Base-by-base conservation (phyloP, 37 sponge, comb jelly and placozoan species). In the Chondrosia reniformis region DNA sequence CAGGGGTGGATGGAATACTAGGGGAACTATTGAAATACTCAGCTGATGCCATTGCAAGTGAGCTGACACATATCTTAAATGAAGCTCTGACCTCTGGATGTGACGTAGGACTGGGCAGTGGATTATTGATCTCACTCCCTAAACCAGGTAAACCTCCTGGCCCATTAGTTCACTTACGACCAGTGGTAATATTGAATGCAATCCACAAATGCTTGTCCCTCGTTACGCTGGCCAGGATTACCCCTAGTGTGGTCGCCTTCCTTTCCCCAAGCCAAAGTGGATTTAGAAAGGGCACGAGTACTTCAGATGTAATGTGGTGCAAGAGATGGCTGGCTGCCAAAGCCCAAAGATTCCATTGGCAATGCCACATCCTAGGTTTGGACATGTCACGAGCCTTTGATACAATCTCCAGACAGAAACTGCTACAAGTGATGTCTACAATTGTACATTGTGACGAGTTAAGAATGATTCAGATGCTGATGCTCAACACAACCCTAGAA, bases 351-450 rank as follows among this genome's bases (percentile, higher is more conserved):
- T 64, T 13, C 66, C 66, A 64, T 13, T 64, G 66, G 66, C 66
- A 64, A 64, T 64, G 66, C 66, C 66, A 33, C 66, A 64, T 32
- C 8, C 66, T 64, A 36, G 66, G 66, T 4, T 3, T 64, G 7
- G 66, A 64, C 66, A 64, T 64, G 66, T 64, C 36, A 21, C 2
- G 66, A 64, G 66, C 66, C 32, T 64, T 64, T 7, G 36, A 64
- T 13, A 64, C 66, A 24, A 61, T 61, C 63, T 22, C 63, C 17
- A 61, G 63, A 61, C 27, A 22, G 33, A 64, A 64, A 7, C 66
- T 64, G 66, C 36, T 64, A 30, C 66, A 64, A 15, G 66, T 64
- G 66, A 64, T 64, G 66, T 64, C 33, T 64, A 10, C 66, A 64
- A 64, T 10, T 64, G 66, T 64, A 33, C 66, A 64, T 64, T 32